Percentiles rank a stretch among this genome's conserved stretches.
Conservation (phyloP, 2,888 invertebrate species). For the Drosophila mimetica region DNA sequence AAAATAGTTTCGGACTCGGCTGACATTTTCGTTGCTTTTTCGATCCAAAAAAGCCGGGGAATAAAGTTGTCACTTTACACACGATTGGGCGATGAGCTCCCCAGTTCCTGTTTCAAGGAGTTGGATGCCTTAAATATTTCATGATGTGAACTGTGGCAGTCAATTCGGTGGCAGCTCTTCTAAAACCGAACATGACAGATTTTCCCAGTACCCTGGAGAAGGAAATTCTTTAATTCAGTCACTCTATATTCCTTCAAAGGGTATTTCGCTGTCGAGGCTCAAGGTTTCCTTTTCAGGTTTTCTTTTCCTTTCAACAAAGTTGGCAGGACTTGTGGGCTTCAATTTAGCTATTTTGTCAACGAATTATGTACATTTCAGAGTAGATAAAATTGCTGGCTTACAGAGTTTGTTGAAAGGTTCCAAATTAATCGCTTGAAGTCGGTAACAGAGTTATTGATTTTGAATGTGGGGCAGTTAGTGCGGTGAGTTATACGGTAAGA, state of each 20-base stretch:
- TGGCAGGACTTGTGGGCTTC: constrained; percentile 22
- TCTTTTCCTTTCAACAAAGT: neutral
- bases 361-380: constrained; percentile 70
- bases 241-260: neutral
- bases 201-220: constrained; percentile 2
- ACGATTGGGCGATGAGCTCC: constrained; percentile 40
- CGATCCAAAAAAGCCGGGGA: constrained; percentile 32
- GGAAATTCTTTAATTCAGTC: neutral
- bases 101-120: constrained; percentile 30
- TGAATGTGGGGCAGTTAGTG: neutral
- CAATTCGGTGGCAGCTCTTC: constrained; percentile 31
- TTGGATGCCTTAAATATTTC: constrained; percentile 64
- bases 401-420: constrained; percentile 27
- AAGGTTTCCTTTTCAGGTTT: too few species aligned
- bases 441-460: constrained; percentile 13
- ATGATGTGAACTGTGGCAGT: constrained; percentile 69
- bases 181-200: constrained; percentile 6
- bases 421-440: constrained; percentile 4
- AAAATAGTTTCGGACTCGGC: constrained; percentile 21
- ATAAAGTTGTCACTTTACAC: constrained; percentile 74
- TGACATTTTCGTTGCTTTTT: constrained; percentile 20
- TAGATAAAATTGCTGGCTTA: constrained; percentile 24
- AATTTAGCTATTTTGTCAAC: constrained; percentile 61
- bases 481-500: neutral
- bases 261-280: neutral